Percentiles rank a stretch among this genome's conserved stretches.
phyloP scores from a whole-genome alignment of 23 tunicate species.

The Halocynthia aurantium region DNA sequence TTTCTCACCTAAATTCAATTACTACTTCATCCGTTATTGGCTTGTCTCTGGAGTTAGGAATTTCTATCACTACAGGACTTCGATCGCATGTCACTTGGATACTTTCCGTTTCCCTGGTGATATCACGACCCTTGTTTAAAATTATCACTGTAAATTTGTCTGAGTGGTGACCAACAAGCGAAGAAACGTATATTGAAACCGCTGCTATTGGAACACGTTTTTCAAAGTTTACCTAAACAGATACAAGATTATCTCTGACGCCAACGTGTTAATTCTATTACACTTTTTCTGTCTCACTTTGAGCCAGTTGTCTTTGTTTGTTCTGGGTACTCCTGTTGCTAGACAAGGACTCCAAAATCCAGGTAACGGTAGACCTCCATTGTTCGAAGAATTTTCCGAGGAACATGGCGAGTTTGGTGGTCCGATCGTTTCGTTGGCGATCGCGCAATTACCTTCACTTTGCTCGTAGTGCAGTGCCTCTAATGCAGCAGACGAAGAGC shows the following conservation, averaged over 20 bases:
- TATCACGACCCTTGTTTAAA: background rate
- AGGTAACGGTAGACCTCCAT: too few relatives aligned
- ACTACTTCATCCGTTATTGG: background rate
- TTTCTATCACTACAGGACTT: background rate
- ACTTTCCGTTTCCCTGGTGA: background rate
- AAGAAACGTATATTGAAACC: background rate
- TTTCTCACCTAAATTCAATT: background rate
- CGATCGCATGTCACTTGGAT: background rate
- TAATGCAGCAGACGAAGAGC: slow-evolving; percentile 4
- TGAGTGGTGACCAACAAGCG: background rate
- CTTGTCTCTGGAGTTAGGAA: background rate
- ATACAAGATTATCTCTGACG: background rate
- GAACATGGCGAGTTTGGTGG: slow-evolving; percentile 1
- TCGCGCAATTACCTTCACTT: background rate
- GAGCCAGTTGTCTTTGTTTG: background rate
- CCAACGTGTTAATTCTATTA: background rate
- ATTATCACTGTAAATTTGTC: background rate
- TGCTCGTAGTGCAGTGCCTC: background rate
- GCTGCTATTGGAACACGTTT: background rate
- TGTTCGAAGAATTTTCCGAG: background rate
- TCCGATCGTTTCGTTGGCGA: background rate
- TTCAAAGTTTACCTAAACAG: background rate
- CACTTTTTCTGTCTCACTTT: background rate
- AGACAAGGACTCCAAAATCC: slow-evolving; percentile 4
- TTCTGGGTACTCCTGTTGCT: background rate